A percentile compares a stretch with the other conserved stretches of the same genome.
Evolutionary conservation across 2,113 vertebrate genomes (phyloP).

Genomic region (Xiphophorus couchianus): DNA sequence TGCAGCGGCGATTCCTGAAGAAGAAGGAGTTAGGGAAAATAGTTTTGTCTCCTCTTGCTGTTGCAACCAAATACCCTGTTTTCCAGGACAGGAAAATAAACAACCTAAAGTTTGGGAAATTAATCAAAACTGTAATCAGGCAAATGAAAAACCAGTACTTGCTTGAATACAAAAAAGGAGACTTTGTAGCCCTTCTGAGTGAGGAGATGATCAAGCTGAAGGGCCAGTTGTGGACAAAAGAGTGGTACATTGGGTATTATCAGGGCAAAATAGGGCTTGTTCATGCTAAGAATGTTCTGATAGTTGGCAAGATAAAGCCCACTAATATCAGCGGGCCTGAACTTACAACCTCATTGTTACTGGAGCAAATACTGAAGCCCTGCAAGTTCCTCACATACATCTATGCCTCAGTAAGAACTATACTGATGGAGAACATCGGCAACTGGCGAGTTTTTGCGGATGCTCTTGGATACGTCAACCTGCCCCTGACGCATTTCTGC

Average conservation of each 20-base stretch:
- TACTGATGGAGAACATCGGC: conserved; percentile 95
- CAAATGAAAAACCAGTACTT: conserved; percentile 94
- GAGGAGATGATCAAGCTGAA: conserved; percentile 93
- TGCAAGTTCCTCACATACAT: conserved; percentile 98
- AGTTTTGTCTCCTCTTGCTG: conserved; percentile 88
- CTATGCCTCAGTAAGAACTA: conserved; percentile 92
- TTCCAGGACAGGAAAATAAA: conserved; percentile 90
- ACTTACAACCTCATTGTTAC: conserved; percentile 86
- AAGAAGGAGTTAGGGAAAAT: conserved; percentile 96
- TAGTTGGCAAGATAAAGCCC: conserved; percentile 88
- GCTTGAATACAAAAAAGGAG: conserved; percentile 95
- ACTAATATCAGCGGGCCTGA: conserved; percentile 86
- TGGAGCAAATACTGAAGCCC: conserved; percentile 93
- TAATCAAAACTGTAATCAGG: conserved; percentile 93
- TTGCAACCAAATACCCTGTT: conserved; percentile 87
- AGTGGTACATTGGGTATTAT: conserved; percentile 97
- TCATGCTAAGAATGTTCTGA: conserved; percentile 92
- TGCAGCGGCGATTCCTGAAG: conserved; percentile 92
- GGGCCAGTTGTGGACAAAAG: conserved; percentile 96
- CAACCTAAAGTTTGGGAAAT: conserved; percentile 90
- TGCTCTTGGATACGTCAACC: conserved; percentile 87
- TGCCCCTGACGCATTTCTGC: conserved; percentile 90
- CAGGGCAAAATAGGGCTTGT: conserved; percentile 91
- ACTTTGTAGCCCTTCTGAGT: conserved; percentile 88
- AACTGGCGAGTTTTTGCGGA: conserved; percentile 94